These are phyloP conservation scores for Melieria omissa DNA, from an alignment of 2,888 invertebrate species.

Conservation along the genomic window DNA sequence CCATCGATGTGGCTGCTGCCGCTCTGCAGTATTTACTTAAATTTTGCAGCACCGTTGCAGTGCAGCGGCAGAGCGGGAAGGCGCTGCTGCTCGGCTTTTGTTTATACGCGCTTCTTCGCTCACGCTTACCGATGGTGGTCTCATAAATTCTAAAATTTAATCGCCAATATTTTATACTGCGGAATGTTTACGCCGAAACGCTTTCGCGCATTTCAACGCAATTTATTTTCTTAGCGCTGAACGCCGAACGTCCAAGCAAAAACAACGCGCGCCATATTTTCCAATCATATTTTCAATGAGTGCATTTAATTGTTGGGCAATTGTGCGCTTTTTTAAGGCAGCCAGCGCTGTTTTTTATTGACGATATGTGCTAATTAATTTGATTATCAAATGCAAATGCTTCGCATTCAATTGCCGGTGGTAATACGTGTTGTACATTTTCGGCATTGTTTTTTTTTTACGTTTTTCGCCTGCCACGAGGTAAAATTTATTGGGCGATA, in stretches of 20 bases:
- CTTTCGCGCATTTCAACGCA: background rate
- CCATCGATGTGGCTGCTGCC: too few species aligned
- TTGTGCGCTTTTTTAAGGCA: too few species aligned
- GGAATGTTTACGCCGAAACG: background rate
- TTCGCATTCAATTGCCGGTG: background rate
- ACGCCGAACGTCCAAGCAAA: background rate
- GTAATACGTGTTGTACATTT: background rate
- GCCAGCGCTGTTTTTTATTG: background rate
- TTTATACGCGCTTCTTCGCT: background rate
- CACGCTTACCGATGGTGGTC: background rate
- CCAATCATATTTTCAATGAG: background rate
- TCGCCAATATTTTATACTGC: background rate
- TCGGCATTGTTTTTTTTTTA: background rate
- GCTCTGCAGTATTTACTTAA: too few species aligned
- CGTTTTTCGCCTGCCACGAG: background rate
- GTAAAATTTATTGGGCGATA: slow-evolving; percentile 20
- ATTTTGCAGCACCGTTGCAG: too few species aligned
- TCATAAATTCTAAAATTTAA: background rate
- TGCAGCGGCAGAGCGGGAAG: too few species aligned
- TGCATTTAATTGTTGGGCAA: background rate
- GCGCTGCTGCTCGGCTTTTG: background rate
- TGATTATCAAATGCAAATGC: background rate
- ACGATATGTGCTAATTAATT: slow-evolving; percentile 12
- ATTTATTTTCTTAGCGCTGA: slow-evolving; percentile 8
- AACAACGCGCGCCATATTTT: too few species aligned